Base-by-base conservation (phyloP, 2,888 invertebrate genomes). In the Theodoxus fluviatilis region DNA sequence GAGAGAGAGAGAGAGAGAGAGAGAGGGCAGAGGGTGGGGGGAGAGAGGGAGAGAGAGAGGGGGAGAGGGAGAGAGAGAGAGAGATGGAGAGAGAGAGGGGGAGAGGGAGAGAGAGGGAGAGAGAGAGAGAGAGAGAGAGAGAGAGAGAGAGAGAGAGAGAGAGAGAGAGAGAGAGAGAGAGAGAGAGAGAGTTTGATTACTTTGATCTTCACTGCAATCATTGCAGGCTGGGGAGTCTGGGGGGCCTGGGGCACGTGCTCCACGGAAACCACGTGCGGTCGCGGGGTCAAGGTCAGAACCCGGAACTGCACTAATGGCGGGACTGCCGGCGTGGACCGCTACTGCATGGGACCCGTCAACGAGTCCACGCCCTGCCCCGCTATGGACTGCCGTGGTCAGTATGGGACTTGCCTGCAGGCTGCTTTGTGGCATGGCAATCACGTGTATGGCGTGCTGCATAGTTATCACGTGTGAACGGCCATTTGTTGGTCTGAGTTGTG, bases 191-290 rank as follows among this genome's bases (percentile, higher is more conserved):
- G n/a, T n/a, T n/a, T n/a, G n/a, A n/a, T n/a, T n/a, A n/a, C n/a
- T n/a, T n/a, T n/a, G n/a, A n/a, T n/a, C n/a, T n/a, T n/a, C n/a
- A n/a, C n/a, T n/a, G n/a, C n/a, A n/a, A n/a, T n/a, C n/a, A n/a
- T n/a, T 15, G 15, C 69, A 85, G 85, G 76, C 15, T 85, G 84
- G 85, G 72, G 78, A n/a, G 66, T 68, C 15, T 85, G 85, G 85
- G 76, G 77, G 1, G 76, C 70, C 6, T 85, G 85, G 85, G 78
- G 79, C 6, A 70, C 70, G 1, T 85, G 85, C 72, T 79, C 80
- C 0, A 80, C 85, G 0, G 40, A 73, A 40, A 73, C 72, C 15
- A 80, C 81, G 0, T 85, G 85, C 78, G 85, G 85, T 0, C 74
- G 63, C 7, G 85, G 85, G 1, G 43, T 73, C 22, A 80, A 75